A percentile compares a stretch with the other conserved stretches of the same genome.
These are phyloP conservation scores for Congeria kusceri DNA, from an alignment of 2,888 invertebrate genomes.

Conservation along the genomic window DNA sequence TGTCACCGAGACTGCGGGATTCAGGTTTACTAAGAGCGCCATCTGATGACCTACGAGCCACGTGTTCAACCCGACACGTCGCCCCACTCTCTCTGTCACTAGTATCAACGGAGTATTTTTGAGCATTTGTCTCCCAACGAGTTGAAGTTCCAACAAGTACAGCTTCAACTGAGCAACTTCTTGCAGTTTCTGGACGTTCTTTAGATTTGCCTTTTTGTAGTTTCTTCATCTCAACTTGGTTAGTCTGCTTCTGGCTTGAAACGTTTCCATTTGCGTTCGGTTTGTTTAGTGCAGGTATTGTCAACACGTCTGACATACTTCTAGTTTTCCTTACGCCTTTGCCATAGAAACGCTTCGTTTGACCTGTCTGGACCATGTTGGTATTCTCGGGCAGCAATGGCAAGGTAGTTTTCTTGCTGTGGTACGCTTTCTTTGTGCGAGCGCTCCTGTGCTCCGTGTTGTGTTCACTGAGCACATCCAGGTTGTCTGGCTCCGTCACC, in stretches of 20 bases:
- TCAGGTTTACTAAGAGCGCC: no score
- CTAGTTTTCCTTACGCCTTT: conserved; percentile 32
- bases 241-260: background rate
- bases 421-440: background rate
- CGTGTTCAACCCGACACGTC: no score
- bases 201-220: no score
- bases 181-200: no score
- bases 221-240: conserved; percentile 3
- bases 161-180: no score
- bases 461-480: conserved; percentile 27
- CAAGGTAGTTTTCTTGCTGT: conserved; percentile 9
- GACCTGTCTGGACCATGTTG: background rate
- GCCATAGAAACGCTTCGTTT: conserved; percentile 15
- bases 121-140: no score
- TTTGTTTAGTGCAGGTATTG: conserved; percentile 12
- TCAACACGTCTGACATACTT: conserved; percentile 36
- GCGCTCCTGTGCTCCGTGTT: background rate
- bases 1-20: no score
- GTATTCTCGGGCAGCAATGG: conserved; percentile 14
- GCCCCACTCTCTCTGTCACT: no score
- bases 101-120: no score
- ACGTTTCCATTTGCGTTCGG: conserved; percentile 11
- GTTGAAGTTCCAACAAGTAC: no score
- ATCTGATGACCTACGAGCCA: no score
- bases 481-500: conserved; percentile 38